Evolutionary conservation across 2,888 invertebrate genomes (phyloP).

Genomic region (Platycnemis pennipes): DNA sequence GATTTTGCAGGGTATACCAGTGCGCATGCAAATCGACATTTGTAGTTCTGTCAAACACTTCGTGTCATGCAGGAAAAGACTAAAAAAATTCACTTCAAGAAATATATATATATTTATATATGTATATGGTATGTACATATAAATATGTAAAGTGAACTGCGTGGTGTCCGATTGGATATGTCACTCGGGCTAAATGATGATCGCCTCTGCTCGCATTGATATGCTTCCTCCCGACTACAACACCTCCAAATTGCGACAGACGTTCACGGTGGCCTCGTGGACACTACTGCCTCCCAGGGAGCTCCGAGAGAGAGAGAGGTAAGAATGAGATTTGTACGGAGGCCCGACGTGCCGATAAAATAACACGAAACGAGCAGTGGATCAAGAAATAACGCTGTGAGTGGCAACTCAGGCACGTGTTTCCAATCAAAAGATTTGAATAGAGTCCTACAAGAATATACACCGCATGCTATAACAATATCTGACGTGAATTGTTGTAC

Average conservation of each 20-base stretch:
- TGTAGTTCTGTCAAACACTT: background rate
- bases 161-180: conserved; percentile 65
- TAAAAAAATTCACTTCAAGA: conserved; percentile 53
- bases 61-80: background rate
- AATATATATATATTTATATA: conserved; percentile 59
- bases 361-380: too few relatives aligned
- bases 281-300: background rate
- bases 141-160: background rate
- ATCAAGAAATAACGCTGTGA: too few relatives aligned
- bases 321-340: background rate
- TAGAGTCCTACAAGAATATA: background rate
- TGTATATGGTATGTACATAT: too few relatives aligned
- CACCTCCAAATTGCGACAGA: background rate
- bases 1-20: background rate
- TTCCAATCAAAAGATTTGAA: background rate
- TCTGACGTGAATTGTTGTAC: background rate
- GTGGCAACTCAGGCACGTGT: background rate
- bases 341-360: background rate
- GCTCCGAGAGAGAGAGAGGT: background rate
- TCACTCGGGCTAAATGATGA: background rate
- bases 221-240: too few relatives aligned
- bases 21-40: background rate
- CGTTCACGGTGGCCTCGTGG: background rate
- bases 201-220: too few relatives aligned
- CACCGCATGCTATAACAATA: background rate